Evolutionary conservation across 92 coral and sea anemone genomes (phyloP).

Genomic region (Meandrina meandrites): DNA sequence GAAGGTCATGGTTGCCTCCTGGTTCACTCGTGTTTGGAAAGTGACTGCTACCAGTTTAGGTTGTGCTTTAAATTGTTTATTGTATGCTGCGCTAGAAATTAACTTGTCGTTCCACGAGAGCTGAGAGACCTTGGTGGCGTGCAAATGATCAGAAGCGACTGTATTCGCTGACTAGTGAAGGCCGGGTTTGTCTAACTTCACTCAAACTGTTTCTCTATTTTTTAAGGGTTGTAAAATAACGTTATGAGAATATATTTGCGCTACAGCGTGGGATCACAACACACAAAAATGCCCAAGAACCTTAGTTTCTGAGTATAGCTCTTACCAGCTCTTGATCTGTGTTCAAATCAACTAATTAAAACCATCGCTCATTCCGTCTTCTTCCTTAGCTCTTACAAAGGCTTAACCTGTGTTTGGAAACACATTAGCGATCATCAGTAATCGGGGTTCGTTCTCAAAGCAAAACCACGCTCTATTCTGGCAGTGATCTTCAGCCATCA

Average conservation of each 20-base stretch:
- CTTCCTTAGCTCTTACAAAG: not conserved
- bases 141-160: not conserved
- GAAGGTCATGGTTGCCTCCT: not conserved
- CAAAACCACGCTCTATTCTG: not conserved
- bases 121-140: not conserved
- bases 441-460: not conserved
- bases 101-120: not conserved
- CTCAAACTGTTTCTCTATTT: not conserved
- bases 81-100: not conserved
- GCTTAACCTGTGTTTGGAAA: not conserved
- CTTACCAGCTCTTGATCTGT: not conserved
- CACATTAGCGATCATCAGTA: not conserved
- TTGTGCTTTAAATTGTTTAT: not conserved
- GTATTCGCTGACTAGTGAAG: not conserved
- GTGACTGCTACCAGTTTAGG: not conserved
- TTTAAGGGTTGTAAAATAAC: not conserved
- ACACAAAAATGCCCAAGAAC: not conserved
- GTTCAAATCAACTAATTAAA: not conserved
- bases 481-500: not conserved
- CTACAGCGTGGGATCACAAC: not conserved
- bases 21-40: not conserved
- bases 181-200: not conserved
- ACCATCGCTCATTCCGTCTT: not conserved
- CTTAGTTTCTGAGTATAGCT: not conserved
- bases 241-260: not conserved